These are phyloP conservation scores for Chalcosyrphus nemorum DNA, from an alignment of 2,888 invertebrate genomes.

Conservation along the genomic window DNA sequence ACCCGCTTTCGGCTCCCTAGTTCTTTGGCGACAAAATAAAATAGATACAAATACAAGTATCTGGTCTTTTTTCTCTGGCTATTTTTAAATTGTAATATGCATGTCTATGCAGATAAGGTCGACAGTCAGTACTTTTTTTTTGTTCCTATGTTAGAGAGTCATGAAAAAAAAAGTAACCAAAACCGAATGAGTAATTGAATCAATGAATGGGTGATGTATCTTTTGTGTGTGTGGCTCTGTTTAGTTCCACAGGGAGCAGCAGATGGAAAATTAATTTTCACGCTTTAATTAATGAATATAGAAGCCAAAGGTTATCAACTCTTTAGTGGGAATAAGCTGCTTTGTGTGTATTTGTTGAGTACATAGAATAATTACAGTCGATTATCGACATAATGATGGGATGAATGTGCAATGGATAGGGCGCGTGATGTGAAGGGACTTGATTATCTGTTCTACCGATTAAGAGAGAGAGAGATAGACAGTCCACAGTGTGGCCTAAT, in stretches of 20 bases:
- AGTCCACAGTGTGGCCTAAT: conserved; percentile 4
- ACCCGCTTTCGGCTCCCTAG: conserved; percentile 33
- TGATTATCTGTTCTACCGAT: too few relatives aligned
- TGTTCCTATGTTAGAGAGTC: not conserved
- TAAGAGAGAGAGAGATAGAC: not conserved
- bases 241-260: conserved; percentile 15
- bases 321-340: not conserved
- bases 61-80: not conserved
- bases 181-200: conserved; percentile 60
- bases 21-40: conserved; percentile 39
- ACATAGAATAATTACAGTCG: conserved; percentile 9
- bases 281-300: conserved; percentile 54
- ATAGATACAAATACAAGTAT: too few relatives aligned
- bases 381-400: conserved; percentile 29
- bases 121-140: too few relatives aligned
- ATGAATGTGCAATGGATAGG: not conserved
- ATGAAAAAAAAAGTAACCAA: not conserved
- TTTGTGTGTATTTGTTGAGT: not conserved
- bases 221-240: not conserved
- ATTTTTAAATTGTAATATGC: conserved; percentile 1
- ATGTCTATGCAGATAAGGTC: not conserved
- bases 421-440: conserved; percentile 10
- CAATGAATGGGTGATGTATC: conserved; percentile 47
- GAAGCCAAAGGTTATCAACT: conserved; percentile 59
- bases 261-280: conserved; percentile 62